phyloP scores from a whole-genome alignment of 2,888 invertebrate species.

The Seira sanloemensis region DNA sequence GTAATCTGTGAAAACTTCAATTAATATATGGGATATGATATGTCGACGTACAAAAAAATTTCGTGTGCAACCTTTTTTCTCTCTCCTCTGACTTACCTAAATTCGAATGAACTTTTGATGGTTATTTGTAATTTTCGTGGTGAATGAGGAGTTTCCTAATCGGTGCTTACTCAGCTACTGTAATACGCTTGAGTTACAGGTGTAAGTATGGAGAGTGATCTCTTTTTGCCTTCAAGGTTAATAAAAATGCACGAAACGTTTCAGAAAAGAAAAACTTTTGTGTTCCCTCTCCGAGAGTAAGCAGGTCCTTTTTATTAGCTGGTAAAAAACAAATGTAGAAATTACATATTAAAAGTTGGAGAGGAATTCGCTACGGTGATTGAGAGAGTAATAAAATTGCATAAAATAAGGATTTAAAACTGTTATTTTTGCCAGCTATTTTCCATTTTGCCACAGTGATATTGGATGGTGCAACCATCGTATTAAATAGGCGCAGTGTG shows the following conservation, averaged over 20 bases:
- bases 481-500: not conserved
- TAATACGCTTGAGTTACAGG: constrained; percentile 7
- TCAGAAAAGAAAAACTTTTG: not conserved
- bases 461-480: too few species aligned
- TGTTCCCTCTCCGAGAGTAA: too few species aligned
- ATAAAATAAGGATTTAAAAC: too few species aligned
- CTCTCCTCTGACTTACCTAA: not conserved
- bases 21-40: too few species aligned
- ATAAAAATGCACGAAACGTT: not conserved
- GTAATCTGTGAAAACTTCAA: too few species aligned
- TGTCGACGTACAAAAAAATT: too few species aligned
- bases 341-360: too few species aligned
- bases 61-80: not conserved
- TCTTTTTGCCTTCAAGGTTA: constrained; percentile 1
- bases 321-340: too few species aligned
- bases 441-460: too few species aligned
- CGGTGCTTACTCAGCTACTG: constrained; percentile 13
- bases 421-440: too few species aligned
- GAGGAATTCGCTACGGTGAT: not conserved
- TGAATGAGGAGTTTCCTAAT: not conserved
- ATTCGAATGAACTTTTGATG: constrained; percentile 7
- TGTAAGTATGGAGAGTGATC: constrained; percentile 8
- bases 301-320: too few species aligned
- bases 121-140: not conserved
- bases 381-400: not conserved